Percentiles rank a stretch among this genome's conserved stretches.
phyloP scores from a whole-genome alignment of 2,888 invertebrate genomes.

The Caenorhabditis plicata region DNA sequence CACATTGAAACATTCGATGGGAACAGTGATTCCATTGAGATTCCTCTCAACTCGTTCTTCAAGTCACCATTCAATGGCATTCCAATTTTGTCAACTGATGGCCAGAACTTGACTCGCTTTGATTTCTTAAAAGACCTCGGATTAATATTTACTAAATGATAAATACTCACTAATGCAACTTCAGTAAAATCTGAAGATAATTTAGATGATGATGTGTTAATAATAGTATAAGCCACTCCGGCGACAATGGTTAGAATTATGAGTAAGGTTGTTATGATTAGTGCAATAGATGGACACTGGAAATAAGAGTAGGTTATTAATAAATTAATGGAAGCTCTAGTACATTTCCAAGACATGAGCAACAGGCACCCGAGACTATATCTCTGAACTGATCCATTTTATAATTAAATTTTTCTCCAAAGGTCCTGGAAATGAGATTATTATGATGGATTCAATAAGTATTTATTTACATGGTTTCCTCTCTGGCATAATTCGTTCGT shows the following conservation, averaged over 20 bases:
- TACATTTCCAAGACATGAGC: constrained; percentile 13
- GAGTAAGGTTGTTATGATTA: constrained; percentile 33
- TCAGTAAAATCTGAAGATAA: constrained; percentile 16
- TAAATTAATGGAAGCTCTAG: neutral
- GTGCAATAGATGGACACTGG: constrained; percentile 37
- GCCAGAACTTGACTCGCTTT: constrained; percentile 28
- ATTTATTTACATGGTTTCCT: constrained; percentile 18
- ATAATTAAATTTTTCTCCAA: constrained; percentile 27
- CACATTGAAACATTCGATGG: constrained; percentile 55
- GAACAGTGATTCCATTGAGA: constrained; percentile 35
- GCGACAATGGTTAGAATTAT: constrained; percentile 34
- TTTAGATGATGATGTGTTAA: constrained; percentile 20
- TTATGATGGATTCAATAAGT: neutral
- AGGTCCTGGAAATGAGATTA: constrained; percentile 10
- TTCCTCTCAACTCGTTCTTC: constrained; percentile 12
- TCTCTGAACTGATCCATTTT: constrained; percentile 29
- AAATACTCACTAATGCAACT: constrained; percentile 1
- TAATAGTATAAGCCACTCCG: constrained; percentile 26
- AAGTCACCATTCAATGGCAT: no score
- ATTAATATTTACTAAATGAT: no score
- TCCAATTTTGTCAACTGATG: constrained; percentile 15
- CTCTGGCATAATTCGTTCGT: constrained; percentile 18
- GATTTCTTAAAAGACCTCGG: no score
- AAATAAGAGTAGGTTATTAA: constrained; percentile 1
- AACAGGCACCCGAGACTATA: constrained; percentile 14